Conservation (phyloP, 2,113 vertebrate species). For the Tachysurus fulvidraco region DNA sequence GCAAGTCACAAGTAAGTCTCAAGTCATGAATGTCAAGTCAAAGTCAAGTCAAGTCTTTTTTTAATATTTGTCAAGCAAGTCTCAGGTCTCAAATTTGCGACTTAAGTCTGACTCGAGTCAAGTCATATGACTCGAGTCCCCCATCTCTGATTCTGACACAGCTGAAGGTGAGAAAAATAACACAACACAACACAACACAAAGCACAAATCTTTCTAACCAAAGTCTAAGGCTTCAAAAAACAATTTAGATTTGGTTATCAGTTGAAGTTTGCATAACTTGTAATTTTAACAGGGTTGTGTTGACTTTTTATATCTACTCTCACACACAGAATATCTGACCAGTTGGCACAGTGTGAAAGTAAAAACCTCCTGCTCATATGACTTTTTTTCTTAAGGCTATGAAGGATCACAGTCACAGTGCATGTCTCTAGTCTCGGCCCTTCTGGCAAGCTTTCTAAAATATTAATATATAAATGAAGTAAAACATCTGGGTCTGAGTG, state of each 20-base stretch:
- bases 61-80: too few relatives aligned
- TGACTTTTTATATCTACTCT: background rate
- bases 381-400: background rate
- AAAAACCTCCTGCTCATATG: background rate
- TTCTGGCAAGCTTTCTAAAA: background rate
- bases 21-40: too few relatives aligned
- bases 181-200: background rate
- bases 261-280: background rate
- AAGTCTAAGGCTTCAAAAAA: background rate
- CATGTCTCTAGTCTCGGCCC: too few relatives aligned
- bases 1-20: too few relatives aligned
- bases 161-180: background rate
- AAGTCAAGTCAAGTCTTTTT: too few relatives aligned
- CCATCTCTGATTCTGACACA: too few relatives aligned
- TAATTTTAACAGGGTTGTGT: background rate
- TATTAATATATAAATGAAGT: background rate
- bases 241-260: background rate
- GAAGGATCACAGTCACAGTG: background rate
- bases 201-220: background rate
- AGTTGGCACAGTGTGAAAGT: background rate
- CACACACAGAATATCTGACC: background rate
- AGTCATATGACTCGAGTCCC: too few relatives aligned
- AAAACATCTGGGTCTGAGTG: background rate
- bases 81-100: too few relatives aligned
- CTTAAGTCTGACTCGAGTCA: too few relatives aligned